Conservation (phyloP, 2,797 vertebrate species). For the Sebastes miniatus region DNA sequence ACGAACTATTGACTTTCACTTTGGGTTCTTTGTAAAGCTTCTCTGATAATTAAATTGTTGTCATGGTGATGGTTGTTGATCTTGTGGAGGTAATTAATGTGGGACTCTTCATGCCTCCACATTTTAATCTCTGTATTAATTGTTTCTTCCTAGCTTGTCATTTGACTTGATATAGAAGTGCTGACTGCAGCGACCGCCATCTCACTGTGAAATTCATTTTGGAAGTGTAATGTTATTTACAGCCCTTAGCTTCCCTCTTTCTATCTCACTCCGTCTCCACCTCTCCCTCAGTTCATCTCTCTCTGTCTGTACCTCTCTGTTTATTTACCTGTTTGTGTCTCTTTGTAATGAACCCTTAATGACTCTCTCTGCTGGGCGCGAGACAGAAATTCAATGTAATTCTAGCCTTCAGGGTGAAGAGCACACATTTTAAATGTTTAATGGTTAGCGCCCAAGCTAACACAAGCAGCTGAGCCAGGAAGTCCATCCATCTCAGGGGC, state of each 20-base stretch:
- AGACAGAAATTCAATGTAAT: conserved; percentile 9
- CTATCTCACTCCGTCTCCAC: neutral
- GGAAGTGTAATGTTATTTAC: conserved; percentile 38
- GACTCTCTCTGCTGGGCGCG: neutral
- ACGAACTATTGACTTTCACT: too few relatives aligned
- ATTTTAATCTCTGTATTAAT: neutral
- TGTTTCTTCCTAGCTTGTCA: neutral
- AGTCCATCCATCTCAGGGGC: neutral
- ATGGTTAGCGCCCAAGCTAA: conserved; percentile 15
- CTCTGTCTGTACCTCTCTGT: neutral
- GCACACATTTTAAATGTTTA: conserved; percentile 11
- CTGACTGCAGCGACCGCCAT: conserved; percentile 19
- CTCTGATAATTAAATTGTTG: neutral
- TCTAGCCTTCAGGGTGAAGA: conserved; percentile 32
- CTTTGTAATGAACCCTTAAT: conserved; percentile 49
- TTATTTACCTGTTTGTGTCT: neutral
- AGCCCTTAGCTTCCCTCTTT: neutral
- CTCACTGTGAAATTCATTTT: conserved; percentile 52
- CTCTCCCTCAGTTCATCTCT: neutral
- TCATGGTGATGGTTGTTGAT: neutral
- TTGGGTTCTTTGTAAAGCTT: neutral
- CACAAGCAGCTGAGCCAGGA: conserved; percentile 3
- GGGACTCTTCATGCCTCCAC: neutral
- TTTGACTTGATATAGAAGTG: neutral
- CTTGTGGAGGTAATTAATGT: neutral